Base-by-base conservation (phyloP, 2,797 vertebrate species). In the Crenichthys baileyi region DNA sequence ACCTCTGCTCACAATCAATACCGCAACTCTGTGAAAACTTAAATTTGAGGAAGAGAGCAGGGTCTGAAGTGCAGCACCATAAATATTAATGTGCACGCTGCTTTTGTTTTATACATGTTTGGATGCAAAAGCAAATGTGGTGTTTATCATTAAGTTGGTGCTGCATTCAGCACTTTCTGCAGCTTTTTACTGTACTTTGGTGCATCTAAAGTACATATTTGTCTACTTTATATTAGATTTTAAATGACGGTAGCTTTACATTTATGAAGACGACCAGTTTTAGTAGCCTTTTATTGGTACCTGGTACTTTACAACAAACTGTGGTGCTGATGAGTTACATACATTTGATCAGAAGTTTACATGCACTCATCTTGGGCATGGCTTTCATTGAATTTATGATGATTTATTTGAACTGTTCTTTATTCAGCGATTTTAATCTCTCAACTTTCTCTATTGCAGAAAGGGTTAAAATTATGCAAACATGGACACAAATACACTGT, bases 91-190 rank as follows among this genome's bases (percentile, higher is more conserved):
- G 70, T 9, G 5, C 0, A 2, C 0, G 56, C 77, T 31, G 48
- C 83, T 70, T 82, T 79, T 0, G 9, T 80, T 88, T 84, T 78
- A 82, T 72, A 82, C 75, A 74, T 44, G 76, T 79, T 85, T 71
- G 50, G 44, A 78, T 55, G 61, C 76, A 67, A 82, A 81, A 86
- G 77, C 74, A 85, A 84, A 90, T 83, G 79, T 73, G 80, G 26
- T 88, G 86, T 89, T 90, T 88, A 85, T 83, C 77, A 82, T 76
- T 44, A 78, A 70, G 72, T 56, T 70, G 51, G 78, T 81, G 81
- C 83, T 65, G 41, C 73, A n/a, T 68, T 87, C 76, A 84, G 90
- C 85, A 84, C 51, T 88, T 90, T 85, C 15, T 70, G 26, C 8
- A 50, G 55, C 13, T 73, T 74, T 81, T 81, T 68, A 58, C 72